A percentile compares a stretch with the other conserved stretches of the same genome.
Conservation (phyloP, 2,888 invertebrate species). For the Acleris holmiana region DNA sequence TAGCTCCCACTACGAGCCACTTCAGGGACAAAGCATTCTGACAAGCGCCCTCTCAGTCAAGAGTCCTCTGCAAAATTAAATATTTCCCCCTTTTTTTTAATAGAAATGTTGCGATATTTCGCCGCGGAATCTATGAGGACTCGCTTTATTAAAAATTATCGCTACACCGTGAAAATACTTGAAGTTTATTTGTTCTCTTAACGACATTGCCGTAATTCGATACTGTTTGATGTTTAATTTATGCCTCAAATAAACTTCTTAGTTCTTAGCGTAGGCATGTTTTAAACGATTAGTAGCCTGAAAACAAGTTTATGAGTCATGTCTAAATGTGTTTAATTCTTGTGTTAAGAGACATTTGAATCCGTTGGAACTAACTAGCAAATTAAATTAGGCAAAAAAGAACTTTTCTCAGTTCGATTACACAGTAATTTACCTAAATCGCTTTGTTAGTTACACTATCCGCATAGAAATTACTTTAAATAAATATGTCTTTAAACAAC, state of each 20-base stretch:
- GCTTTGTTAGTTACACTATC: too few relatives aligned
- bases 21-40: conserved; percentile 38
- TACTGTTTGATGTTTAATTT: background rate
- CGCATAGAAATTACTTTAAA: too few relatives aligned
- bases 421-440: too few relatives aligned
- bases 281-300: background rate
- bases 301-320: too few relatives aligned
- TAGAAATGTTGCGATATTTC: conserved; percentile 31
- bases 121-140: conserved; percentile 18
- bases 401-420: too few relatives aligned
- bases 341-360: background rate
- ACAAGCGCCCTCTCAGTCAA: conserved; percentile 26
- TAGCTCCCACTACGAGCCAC: conserved; percentile 39
- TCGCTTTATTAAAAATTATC: conserved; percentile 32
- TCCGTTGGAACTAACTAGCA: too few relatives aligned
- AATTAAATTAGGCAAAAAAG: too few relatives aligned
- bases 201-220: background rate
- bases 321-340: background rate
- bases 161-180: conserved; percentile 14
- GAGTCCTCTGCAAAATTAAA: conserved; percentile 31
- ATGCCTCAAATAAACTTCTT: background rate
- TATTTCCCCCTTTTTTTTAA: conserved; percentile 32
- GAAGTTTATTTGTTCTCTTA: conserved; percentile 14
- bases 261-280: background rate
- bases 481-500: too few relatives aligned